Conservation (phyloP, 2,113 vertebrate species). For the Herpetotheres cachinnans region DNA sequence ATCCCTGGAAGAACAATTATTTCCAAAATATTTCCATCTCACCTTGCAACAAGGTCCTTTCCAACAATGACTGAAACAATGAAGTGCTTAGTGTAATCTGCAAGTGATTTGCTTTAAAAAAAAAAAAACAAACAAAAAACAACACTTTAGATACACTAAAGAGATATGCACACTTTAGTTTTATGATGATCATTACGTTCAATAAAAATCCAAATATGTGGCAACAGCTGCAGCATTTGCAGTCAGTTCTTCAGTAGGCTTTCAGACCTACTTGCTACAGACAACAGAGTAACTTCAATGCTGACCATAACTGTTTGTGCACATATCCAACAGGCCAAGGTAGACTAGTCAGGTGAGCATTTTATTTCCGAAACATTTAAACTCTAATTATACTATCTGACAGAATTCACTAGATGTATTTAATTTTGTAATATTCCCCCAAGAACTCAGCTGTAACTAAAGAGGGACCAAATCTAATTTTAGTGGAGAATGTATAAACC, state of each 20-base stretch:
- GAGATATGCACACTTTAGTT: background rate
- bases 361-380: background rate
- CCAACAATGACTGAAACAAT: conserved; percentile 90
- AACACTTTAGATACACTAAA: background rate
- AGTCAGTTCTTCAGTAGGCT: background rate
- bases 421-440: background rate
- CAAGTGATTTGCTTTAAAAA: conserved; percentile 87
- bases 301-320: fast-evolving
- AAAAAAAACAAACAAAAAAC: background rate
- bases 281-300: background rate
- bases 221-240: background rate
- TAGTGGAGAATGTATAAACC: background rate
- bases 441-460: background rate
- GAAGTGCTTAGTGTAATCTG: conserved; percentile 89
- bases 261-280: background rate
- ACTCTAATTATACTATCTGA: background rate
- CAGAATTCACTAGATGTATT: background rate
- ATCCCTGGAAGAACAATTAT: background rate
- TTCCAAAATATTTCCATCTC: background rate
- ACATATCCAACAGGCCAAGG: background rate
- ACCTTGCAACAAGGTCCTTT: conserved; percentile 95
- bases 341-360: background rate
- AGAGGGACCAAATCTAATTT: background rate
- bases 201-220: background rate
- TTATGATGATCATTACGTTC: background rate